Percentiles rank a stretch among this genome's conserved stretches.
Conservation (phyloP, 1,140 invertebrate genomes). For the Euwallacea similis region DNA sequence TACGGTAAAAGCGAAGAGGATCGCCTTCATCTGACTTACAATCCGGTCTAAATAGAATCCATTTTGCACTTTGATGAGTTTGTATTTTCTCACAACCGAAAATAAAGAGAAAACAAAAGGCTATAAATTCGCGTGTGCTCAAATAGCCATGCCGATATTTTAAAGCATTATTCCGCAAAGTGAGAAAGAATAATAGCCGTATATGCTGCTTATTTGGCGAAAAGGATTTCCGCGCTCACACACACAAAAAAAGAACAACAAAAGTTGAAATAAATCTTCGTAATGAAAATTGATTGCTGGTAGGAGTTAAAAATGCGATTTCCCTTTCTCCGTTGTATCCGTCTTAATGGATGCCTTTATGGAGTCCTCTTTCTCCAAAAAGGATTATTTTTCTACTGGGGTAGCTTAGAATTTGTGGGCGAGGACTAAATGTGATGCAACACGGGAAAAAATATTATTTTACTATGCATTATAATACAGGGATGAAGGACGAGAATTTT, state of each 20-base stretch:
- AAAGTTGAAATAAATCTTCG: constrained; percentile 32
- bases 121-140: constrained; percentile 22
- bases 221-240: constrained; percentile 18
- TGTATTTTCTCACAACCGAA: not conserved
- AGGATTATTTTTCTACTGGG: too few species aligned
- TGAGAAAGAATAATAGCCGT: constrained; percentile 18
- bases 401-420: too few species aligned
- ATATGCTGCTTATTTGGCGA: constrained; percentile 21
- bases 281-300: constrained; percentile 13
- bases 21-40: too few species aligned
- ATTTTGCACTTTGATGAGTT: too few species aligned
- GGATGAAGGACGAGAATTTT: too few species aligned
- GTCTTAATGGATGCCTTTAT: constrained; percentile 8
- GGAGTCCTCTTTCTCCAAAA: not conserved
- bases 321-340: constrained; percentile 1
- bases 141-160: constrained; percentile 17
- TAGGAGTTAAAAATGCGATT: constrained; percentile 7
- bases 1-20: too few species aligned
- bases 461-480: too few species aligned
- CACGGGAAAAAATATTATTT: too few species aligned
- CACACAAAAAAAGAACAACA: constrained; percentile 15
- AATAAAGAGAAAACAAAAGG: constrained; percentile 8
- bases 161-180: constrained; percentile 20
- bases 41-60: too few species aligned
- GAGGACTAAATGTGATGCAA: too few species aligned